Conservation (phyloP, 2,797 vertebrate species). For the Tarsius wallacei region DNA sequence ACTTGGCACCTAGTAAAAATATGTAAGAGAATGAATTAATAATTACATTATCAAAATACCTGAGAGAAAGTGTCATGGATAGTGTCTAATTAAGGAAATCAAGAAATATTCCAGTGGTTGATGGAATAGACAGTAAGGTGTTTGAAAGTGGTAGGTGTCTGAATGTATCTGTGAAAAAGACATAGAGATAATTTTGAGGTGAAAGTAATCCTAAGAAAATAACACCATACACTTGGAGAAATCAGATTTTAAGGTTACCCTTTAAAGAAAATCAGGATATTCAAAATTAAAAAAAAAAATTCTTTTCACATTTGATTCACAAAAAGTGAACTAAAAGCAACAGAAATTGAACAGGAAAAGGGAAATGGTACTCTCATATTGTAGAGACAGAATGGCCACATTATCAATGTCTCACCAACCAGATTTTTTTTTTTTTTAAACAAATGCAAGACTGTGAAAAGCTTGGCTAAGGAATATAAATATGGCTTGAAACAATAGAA, state of each 20-base stretch:
- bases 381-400: slow-evolving; percentile 71
- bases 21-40: not conserved
- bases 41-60: not conserved
- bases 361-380: slow-evolving; percentile 69
- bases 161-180: not conserved
- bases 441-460: slow-evolving; percentile 78
- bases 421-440: slow-evolving; percentile 27
- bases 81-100: not conserved
- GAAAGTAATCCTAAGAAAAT: slow-evolving; percentile 34
- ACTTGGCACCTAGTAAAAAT: not conserved
- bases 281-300: not conserved
- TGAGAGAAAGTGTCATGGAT: not conserved
- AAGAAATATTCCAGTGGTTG: not conserved
- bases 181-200: not conserved
- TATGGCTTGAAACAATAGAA: slow-evolving; percentile 79
- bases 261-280: slow-evolving; percentile 31
- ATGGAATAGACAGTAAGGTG: not conserved
- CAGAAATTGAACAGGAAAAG: slow-evolving; percentile 62
- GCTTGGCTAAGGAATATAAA: slow-evolving; percentile 80
- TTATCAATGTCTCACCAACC: slow-evolving; percentile 72
- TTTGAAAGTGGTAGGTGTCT: not conserved
- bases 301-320: slow-evolving; percentile 61
- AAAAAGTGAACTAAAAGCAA: slow-evolving; percentile 71
- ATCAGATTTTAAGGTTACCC: not conserved
- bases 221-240: not conserved